Evolutionary conservation across 1,140 invertebrate genomes (phyloP).

Genomic region (Diachasmimorpha longicaudata): DNA sequence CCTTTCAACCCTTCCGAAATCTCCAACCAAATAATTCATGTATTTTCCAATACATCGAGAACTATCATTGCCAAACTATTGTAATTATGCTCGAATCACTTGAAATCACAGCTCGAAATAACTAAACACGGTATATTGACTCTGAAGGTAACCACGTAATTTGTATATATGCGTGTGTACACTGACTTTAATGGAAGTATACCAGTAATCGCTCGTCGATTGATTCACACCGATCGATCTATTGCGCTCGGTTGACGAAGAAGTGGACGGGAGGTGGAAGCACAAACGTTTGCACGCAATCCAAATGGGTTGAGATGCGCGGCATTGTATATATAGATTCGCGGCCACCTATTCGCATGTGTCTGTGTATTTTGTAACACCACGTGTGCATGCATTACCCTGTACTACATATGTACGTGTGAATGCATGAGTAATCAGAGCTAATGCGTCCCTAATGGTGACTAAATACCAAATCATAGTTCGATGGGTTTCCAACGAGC

Average conservation of each 20-base stretch:
- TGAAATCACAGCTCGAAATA: slow-evolving; percentile 6
- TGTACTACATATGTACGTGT: slow-evolving; percentile 39
- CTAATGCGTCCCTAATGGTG: slow-evolving; percentile 60
- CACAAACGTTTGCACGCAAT: slow-evolving; percentile 28
- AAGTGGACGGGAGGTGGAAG: background rate
- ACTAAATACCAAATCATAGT: slow-evolving; percentile 61
- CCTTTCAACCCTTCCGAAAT: background rate
- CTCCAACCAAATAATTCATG: slow-evolving; percentile 27
- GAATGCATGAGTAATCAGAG: slow-evolving; percentile 53
- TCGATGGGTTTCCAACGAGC: slow-evolving; percentile 46
- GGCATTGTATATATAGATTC: slow-evolving; percentile 31
- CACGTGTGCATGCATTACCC: slow-evolving; percentile 14
- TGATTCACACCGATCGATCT: slow-evolving; percentile 29
- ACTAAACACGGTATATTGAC: slow-evolving; percentile 33
- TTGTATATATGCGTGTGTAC: background rate
- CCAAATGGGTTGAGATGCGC: slow-evolving; percentile 30
- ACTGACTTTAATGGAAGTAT: slow-evolving; percentile 34
- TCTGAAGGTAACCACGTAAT: background rate
- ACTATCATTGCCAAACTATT: slow-evolving; percentile 12
- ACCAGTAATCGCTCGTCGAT: slow-evolving; percentile 24
- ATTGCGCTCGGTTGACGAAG: background rate
- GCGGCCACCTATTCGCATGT: background rate
- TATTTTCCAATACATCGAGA: slow-evolving; percentile 20
- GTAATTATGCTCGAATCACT: background rate
- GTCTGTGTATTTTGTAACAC: background rate